Evolutionary conservation across 2,888 invertebrate genomes (phyloP).

Genomic region (Atethmia centrago): DNA sequence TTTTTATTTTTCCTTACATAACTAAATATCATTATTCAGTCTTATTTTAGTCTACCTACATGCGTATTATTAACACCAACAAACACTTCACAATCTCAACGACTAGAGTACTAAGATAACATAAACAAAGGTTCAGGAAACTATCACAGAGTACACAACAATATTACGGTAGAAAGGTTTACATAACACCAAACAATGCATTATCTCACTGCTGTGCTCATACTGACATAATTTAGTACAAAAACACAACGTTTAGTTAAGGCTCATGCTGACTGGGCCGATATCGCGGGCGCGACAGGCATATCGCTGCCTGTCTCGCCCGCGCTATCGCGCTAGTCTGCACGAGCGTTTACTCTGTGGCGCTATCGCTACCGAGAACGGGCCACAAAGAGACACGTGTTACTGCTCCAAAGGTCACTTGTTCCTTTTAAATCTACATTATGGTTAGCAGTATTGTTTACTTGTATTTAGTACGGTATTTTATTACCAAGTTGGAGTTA

Average conservation of each 20-base stretch:
- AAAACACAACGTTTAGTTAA: constrained; percentile 18
- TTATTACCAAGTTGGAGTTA: background rate
- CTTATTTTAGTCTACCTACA: background rate
- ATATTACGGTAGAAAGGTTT: constrained; percentile 28
- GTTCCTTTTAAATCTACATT: constrained; percentile 31
- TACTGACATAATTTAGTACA: constrained; percentile 49
- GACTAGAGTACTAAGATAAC: constrained; percentile 28
- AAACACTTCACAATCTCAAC: constrained; percentile 25
- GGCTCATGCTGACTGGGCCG: too few relatives aligned
- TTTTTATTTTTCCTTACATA: background rate
- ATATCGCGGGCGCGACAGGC: too few relatives aligned
- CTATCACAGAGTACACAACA: constrained; percentile 41
- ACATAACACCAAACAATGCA: constrained; percentile 43
- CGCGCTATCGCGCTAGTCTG: too few relatives aligned
- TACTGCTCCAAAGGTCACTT: constrained; percentile 51
- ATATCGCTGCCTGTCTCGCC: too few relatives aligned
- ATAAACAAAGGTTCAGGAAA: constrained; percentile 45
- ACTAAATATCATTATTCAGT: background rate
- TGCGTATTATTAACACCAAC: background rate
- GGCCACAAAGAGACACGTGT: constrained; percentile 38
- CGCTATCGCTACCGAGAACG: constrained; percentile 24
- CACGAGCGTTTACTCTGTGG: constrained; percentile 56
- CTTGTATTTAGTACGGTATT: background rate
- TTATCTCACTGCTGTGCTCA: constrained; percentile 49
- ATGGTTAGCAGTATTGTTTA: background rate